Percentiles rank a stretch among this genome's conserved stretches.
These are phyloP conservation scores for Nannobrachium achirus DNA, from an alignment of 2,113 vertebrate genomes.

Conservation along the genomic window DNA sequence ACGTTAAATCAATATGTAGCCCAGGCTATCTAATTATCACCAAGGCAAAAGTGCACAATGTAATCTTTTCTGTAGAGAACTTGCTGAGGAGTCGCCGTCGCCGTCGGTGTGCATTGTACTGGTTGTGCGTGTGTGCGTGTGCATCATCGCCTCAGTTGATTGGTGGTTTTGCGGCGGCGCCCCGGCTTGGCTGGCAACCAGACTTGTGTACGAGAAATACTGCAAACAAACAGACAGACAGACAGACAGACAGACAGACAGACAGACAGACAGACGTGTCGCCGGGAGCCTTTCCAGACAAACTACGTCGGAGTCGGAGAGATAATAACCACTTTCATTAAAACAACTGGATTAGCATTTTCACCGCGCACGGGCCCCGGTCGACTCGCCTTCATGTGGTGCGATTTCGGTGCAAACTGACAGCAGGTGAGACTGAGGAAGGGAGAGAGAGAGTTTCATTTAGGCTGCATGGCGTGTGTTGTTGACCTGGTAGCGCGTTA, in stretches of 20 bases:
- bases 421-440: slow-evolving; percentile 66
- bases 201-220: slow-evolving; percentile 46
- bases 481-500: too few species aligned
- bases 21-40: too few species aligned
- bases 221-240: slow-evolving; percentile 2
- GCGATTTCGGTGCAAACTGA: slow-evolving; percentile 38
- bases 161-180: slow-evolving; percentile 60
- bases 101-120: background rate
- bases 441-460: too few species aligned
- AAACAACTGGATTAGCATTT: too few species aligned
- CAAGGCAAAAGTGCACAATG: too few species aligned
- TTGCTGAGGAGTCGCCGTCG: slow-evolving; percentile 25
- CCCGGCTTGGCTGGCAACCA: slow-evolving; percentile 83
- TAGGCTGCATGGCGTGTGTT: too few species aligned
- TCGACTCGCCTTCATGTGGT: slow-evolving; percentile 32
- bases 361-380: background rate
- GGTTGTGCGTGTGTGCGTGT: too few species aligned
- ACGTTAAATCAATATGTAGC: too few species aligned
- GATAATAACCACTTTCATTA: too few species aligned
- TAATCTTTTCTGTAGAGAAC: too few species aligned
- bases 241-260: background rate
- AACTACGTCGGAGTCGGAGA: too few species aligned
- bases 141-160: slow-evolving; percentile 36
- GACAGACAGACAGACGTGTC: background rate
- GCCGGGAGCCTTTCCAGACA: background rate